These are phyloP conservation scores for Drosophila robusta DNA, from an alignment of 2,888 invertebrate species.

Conservation along the genomic window DNA sequence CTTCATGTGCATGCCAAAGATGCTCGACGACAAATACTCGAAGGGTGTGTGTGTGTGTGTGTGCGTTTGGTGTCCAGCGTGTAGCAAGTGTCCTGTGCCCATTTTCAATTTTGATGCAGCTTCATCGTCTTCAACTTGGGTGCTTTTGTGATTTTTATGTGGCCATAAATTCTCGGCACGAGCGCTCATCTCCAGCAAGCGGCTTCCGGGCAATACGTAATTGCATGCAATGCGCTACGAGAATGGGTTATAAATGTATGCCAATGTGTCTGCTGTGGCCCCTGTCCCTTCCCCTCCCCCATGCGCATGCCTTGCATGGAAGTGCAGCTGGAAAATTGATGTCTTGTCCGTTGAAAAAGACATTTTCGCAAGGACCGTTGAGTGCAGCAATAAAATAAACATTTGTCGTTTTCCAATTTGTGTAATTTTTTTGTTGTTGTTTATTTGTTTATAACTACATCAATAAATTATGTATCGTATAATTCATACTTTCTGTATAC, in stretches of 20 bases:
- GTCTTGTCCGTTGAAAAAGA: conserved; percentile 35
- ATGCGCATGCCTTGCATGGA: background rate
- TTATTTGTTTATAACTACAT: conserved; percentile 78
- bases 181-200: conserved; percentile 32
- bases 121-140: conserved; percentile 34
- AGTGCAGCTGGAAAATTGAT: conserved; percentile 42
- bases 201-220: conserved; percentile 41
- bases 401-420: conserved; percentile 76
- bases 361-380: conserved; percentile 14
- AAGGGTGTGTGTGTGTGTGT: background rate
- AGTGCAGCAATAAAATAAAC: conserved; percentile 48
- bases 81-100: conserved; percentile 30
- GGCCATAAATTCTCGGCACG: conserved; percentile 63
- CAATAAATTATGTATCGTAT: conserved; percentile 77
- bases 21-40: conserved; percentile 25
- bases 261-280: conserved; percentile 33
- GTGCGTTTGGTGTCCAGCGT: conserved; percentile 14
- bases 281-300: background rate
- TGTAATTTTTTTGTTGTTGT: conserved; percentile 68
- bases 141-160: conserved; percentile 72
- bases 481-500: conserved; percentile 54
- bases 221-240: conserved; percentile 50
- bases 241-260: conserved; percentile 63
- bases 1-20: conserved; percentile 54
- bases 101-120: conserved; percentile 49